phyloP scores from a whole-genome alignment of 2,797 vertebrate genomes.

The Microctenopoma lineatum region DNA sequence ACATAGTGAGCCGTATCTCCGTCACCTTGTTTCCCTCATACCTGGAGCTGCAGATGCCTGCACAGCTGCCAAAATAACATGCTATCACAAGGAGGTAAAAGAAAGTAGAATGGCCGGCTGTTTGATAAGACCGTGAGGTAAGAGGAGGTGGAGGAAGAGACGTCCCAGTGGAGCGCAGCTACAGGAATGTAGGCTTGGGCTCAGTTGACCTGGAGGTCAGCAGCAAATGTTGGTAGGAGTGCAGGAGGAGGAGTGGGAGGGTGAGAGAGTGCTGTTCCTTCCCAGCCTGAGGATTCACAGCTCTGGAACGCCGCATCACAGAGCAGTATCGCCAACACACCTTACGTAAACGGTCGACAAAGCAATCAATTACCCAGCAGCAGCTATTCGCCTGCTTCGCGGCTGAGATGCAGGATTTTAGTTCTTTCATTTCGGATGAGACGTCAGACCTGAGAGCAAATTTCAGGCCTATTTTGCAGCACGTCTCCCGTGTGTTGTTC shows the following conservation, averaged over 20 bases:
- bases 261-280: slow-evolving; percentile 53
- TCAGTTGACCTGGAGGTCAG: slow-evolving; percentile 57
- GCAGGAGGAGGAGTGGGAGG: slow-evolving; percentile 69
- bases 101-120: slow-evolving; percentile 21
- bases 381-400: slow-evolving; percentile 18
- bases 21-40: slow-evolving; percentile 2
- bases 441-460: slow-evolving; percentile 14
- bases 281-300: slow-evolving; percentile 48
- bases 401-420: slow-evolving; percentile 2
- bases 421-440: background rate
- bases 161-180: slow-evolving; percentile 30
- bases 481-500: background rate
- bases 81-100: slow-evolving; percentile 2
- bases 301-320: slow-evolving; percentile 37
- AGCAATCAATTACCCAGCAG: slow-evolving; percentile 41
- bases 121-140: slow-evolving; percentile 37
- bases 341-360: slow-evolving; percentile 66
- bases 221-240: slow-evolving; percentile 54
- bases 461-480: background rate
- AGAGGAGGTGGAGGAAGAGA: slow-evolving; percentile 52
- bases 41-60: slow-evolving; percentile 3
- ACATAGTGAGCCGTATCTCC: background rate
- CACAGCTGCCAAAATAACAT: background rate
- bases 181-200: slow-evolving; percentile 57
- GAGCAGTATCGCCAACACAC: slow-evolving; percentile 60